phyloP scores from a whole-genome alignment of 53 echinoderm and acorn worm genomes.

The Apostichopus leukothele region DNA sequence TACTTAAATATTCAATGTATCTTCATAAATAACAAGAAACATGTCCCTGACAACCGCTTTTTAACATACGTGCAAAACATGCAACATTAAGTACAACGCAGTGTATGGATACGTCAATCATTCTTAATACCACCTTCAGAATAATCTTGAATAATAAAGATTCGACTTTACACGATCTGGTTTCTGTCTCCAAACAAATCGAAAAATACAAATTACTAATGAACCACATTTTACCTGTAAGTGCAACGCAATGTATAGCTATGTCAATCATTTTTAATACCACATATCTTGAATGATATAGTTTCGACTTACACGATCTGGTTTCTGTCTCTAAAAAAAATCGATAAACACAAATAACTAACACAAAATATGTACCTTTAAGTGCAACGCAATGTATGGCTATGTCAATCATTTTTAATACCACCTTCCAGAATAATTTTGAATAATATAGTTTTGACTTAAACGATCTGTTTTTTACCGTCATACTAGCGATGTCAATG shows the following conservation, averaged over 20 bases:
- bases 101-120: not conserved
- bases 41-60: not conserved
- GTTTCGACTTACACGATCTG: not conserved
- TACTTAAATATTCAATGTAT: not conserved
- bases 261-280: not conserved
- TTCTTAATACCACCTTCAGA: not conserved
- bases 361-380: not conserved
- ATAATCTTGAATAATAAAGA: not conserved
- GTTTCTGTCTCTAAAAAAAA: not conserved
- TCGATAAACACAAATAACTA: not conserved
- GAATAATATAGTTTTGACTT: not conserved
- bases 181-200: not conserved
- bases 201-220: not conserved
- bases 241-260: not conserved
- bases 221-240: not conserved
- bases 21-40: not conserved
- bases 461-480: not conserved
- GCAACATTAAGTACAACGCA: not conserved
- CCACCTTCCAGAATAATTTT: not conserved
- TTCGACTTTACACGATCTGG: not conserved
- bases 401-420: not conserved
- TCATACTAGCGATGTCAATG: not conserved
- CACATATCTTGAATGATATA: not conserved
- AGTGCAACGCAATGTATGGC: not conserved
- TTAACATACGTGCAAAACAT: not conserved